phyloP scores from a whole-genome alignment of 2,888 invertebrate genomes.

The Mythimna impura region DNA sequence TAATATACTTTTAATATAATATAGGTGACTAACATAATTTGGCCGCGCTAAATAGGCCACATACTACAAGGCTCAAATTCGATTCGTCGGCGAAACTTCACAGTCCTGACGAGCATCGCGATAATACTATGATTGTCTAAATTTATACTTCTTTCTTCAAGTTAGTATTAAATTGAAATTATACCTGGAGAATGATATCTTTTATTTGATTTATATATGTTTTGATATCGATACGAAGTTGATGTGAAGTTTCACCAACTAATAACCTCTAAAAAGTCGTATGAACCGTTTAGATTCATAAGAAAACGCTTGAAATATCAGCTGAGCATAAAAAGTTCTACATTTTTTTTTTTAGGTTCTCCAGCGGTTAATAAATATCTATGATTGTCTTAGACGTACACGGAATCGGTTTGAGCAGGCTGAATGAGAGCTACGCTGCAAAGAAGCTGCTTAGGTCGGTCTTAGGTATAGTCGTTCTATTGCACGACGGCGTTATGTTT shows the following conservation, averaged over 20 bases:
- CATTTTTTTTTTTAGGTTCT: no score
- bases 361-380: background rate
- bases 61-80: background rate
- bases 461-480: background rate
- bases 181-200: background rate
- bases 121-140: no score
- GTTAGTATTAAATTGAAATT: no score
- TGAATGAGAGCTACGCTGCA: background rate
- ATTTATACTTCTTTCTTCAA: background rate
- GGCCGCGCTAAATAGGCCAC: constrained; percentile 73
- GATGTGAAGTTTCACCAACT: background rate
- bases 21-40: constrained; percentile 81
- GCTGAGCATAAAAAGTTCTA: no score
- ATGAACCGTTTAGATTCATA: no score
- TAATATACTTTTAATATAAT: constrained; percentile 76
- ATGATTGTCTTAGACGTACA: background rate
- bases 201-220: background rate
- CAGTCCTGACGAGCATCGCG: background rate
- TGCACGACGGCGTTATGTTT: no score
- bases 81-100: background rate
- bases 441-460: constrained; percentile 3
- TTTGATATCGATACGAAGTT: background rate
- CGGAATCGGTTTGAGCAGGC: background rate
- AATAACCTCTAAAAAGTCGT: background rate
- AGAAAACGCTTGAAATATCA: no score